Evolutionary conservation across 2,888 invertebrate genomes (phyloP).

Genomic region (Halocaridina rubra): DNA sequence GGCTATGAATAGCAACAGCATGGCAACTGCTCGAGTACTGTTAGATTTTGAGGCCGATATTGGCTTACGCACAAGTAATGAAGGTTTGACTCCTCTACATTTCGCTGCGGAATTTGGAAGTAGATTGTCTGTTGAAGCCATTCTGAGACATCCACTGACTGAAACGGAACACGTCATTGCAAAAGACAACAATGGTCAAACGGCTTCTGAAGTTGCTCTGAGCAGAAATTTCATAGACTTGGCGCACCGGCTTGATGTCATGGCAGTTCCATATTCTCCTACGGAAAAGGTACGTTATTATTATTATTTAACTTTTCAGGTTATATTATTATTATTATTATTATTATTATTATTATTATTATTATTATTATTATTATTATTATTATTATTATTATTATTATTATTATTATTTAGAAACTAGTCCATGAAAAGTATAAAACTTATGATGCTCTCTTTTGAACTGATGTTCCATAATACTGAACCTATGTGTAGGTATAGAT

Average conservation of each 20-base stretch:
- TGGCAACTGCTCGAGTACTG: not conserved
- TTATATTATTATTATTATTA: no score
- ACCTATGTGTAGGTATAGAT: no score
- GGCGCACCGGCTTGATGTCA: not conserved
- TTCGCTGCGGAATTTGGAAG: not conserved
- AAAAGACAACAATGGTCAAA: not conserved
- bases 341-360: no score
- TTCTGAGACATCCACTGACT: not conserved
- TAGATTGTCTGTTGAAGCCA: not conserved
- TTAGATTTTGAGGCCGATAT: slow-evolving; percentile 6
- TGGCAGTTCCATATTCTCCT: no score
- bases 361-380: no score
- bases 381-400: no score
- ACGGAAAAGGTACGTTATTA: no score
- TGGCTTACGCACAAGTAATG: not conserved
- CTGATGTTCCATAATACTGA: no score
- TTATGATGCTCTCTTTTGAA: no score
- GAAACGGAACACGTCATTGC: not conserved
- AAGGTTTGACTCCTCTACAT: slow-evolving; percentile 10
- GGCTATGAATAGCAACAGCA: slow-evolving; percentile 9
- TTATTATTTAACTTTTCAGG: no score
- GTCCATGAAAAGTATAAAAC: no score
- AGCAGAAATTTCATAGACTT: not conserved
- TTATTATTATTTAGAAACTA: no score
- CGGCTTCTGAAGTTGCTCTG: not conserved